phyloP scores from a whole-genome alignment of 2,797 vertebrate genomes.

The Coracias cyanogaster region DNA sequence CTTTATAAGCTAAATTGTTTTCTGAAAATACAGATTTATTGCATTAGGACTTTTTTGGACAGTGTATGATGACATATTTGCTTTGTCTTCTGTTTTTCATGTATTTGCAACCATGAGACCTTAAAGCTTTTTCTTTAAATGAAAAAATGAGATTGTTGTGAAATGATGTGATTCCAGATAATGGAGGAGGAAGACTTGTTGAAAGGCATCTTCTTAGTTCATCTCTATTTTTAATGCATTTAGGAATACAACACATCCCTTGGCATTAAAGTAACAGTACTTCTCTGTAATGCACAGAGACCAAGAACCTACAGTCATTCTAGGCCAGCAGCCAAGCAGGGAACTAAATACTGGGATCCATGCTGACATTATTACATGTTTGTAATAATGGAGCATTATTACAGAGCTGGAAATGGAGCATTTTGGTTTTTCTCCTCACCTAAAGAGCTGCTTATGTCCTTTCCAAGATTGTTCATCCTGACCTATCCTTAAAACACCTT shows the following conservation, averaged over 20 bases:
- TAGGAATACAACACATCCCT: background rate
- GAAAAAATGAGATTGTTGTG: background rate
- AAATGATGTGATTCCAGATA: background rate
- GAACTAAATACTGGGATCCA: background rate
- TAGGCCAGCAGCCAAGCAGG: background rate
- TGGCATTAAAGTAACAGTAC: background rate
- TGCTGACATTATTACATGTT: background rate
- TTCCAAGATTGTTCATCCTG: background rate
- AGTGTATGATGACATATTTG: background rate
- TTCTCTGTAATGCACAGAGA: background rate
- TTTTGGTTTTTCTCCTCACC: background rate
- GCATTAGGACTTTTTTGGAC: background rate
- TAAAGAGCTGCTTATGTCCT: background rate
- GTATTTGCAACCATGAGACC: background rate
- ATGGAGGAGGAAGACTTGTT: background rate
- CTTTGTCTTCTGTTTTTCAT: constrained; percentile 12
- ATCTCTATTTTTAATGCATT: constrained; percentile 9
- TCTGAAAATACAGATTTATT: constrained; percentile 10
- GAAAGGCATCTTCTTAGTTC: background rate
- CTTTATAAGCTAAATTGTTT: background rate
- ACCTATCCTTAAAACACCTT: background rate
- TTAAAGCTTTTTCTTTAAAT: background rate
- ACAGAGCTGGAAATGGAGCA: background rate
- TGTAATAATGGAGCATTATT: too few relatives aligned
- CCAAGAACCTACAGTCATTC: background rate